Conservation (phyloP, 1,140 invertebrate genomes). For the Bombus cullumanus region DNA sequence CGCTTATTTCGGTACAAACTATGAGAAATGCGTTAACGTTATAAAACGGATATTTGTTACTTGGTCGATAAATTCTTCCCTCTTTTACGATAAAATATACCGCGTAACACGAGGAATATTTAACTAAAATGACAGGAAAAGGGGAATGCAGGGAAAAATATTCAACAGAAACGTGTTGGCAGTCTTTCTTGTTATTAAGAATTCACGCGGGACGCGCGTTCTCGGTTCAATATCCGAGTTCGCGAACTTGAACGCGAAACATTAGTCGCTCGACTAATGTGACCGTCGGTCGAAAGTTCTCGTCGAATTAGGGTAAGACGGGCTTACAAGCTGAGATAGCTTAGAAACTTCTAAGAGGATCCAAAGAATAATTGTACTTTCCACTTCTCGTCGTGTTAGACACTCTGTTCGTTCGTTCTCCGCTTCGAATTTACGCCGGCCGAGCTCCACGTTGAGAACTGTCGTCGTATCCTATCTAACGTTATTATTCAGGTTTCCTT, state of each 20-base stretch:
- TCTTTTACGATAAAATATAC: background rate
- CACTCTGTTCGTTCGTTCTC: background rate
- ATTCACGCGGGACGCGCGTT: background rate
- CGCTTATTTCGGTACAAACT: background rate
- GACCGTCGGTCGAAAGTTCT: conserved; percentile 28
- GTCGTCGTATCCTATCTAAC: background rate
- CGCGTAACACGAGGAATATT: background rate
- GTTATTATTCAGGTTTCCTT: background rate
- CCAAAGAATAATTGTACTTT: conserved; percentile 52
- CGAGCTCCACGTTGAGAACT: background rate
- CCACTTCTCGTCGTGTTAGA: conserved; percentile 10
- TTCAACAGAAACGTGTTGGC: background rate
- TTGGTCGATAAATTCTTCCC: background rate
- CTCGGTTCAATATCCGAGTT: conserved; percentile 1
- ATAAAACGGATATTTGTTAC: background rate
- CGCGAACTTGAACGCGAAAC: background rate
- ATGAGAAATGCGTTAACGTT: background rate
- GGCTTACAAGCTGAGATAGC: conserved; percentile 46
- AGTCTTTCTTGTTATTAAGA: background rate
- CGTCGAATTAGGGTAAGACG: conserved; percentile 42
- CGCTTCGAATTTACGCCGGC: background rate
- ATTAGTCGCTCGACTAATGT: conserved; percentile 38
- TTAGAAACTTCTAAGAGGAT: conserved; percentile 59
- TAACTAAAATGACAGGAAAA: background rate
- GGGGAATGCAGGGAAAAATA: too few relatives aligned